These are phyloP conservation scores for Diabrotica virgifera DNA, from an alignment of 1,140 invertebrate genomes.

Conservation along the genomic window DNA sequence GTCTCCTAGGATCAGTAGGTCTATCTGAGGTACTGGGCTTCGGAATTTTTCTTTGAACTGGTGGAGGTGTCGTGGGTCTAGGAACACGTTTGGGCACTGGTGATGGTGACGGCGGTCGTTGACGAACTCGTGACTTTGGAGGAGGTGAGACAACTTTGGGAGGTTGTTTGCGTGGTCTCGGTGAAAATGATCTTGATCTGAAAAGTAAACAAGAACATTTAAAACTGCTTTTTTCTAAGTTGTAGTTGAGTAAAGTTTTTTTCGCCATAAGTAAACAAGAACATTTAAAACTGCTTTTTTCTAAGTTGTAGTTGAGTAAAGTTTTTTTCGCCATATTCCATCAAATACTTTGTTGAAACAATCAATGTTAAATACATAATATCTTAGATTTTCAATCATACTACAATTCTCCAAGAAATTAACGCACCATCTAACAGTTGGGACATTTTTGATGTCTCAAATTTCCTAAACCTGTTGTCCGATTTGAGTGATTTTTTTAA, in stretches of 20 bases:
- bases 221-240: background rate
- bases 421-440: too few species aligned
- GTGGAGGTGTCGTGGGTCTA: slow-evolving; percentile 51
- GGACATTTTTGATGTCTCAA: too few species aligned
- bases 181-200: slow-evolving; percentile 53
- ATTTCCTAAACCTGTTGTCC: too few species aligned
- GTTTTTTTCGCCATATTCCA: too few species aligned
- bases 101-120: slow-evolving; percentile 40
- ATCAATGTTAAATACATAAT: too few species aligned
- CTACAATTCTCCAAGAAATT: too few species aligned
- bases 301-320: too few species aligned
- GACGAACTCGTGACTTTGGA: slow-evolving; percentile 33
- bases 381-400: too few species aligned
- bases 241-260: too few species aligned
- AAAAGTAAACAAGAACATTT: slow-evolving; percentile 10
- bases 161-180: slow-evolving; percentile 35
- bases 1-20: slow-evolving; percentile 45
- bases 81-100: slow-evolving; percentile 45
- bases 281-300: background rate
- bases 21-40: slow-evolving; percentile 38
- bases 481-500: too few species aligned
- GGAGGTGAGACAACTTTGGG: slow-evolving; percentile 30
- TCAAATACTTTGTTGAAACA: too few species aligned
- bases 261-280: slow-evolving; percentile 8
- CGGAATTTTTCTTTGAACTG: slow-evolving; percentile 46